Base-by-base conservation (phyloP, 1,140 invertebrate species). In the Charaxes varanes region DNA sequence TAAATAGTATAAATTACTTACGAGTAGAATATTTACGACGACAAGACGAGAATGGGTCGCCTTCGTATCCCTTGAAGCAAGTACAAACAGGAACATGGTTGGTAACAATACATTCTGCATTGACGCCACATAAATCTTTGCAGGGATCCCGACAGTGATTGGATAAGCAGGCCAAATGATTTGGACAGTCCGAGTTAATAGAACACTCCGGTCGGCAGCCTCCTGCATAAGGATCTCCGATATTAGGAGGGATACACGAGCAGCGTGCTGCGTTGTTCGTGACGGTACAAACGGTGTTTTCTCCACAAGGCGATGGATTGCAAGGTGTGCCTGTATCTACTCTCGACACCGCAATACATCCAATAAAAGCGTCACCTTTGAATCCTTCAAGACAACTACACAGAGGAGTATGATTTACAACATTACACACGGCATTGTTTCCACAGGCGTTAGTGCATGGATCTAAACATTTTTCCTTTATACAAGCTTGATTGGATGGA, bases 81-180 rank as follows among this genome's bases (percentile, higher is more conserved):
- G 88, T 89, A 66, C 94, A 96, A 2, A 90, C 87, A 1, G 94
- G 92, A 41, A 94, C 84, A 62, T 96, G 94, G 63, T 94, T 93
- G 1, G 92, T 90, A 0, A 96, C 93, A 38, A 86, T 86, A 64
- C 94, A 96, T 66, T 93, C 89, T 2, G 94, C 93, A 64, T 95
- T 94, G 0, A 87, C 65, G 15, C 94, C 94, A 67, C 95, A 97
- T 24, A 94, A 87, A 16, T 94, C 93, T 36, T 89, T 90, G 68
- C 95, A 97, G n/a, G 94, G 94, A 86, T 96, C 91, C 50, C 93
- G 85, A 60, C 95, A 97, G 56, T 94, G 90, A 54, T 94, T 91
- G 47, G 93, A 91, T 17, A 95, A 84, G 73, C 95, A 97, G 17
- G 93, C 90, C 24, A 94, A 71, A 56, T 93, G 86, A 53, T 90